Evolutionary conservation across 2,113 vertebrate genomes (phyloP).

Genomic region (Monopterus albus): DNA sequence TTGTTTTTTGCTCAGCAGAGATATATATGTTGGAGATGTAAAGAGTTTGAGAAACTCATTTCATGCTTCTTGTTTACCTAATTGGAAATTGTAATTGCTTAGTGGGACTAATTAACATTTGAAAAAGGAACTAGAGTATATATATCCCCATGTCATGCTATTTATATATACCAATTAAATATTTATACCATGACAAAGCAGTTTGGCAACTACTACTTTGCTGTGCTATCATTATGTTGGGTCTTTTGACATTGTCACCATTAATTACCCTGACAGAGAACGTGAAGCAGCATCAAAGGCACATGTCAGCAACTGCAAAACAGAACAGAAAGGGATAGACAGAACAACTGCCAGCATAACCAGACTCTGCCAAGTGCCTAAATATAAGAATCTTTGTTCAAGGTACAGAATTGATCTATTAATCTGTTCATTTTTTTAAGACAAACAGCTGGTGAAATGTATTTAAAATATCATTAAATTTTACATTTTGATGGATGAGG

Average conservation of each 20-base stretch:
- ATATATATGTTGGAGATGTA: conserved; percentile 47
- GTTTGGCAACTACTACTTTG: conserved; percentile 42
- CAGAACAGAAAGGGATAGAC: background rate
- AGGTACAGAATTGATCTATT: background rate
- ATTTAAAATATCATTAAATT: background rate
- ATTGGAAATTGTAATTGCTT: conserved; percentile 68
- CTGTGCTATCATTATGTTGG: conserved; percentile 52
- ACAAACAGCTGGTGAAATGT: background rate
- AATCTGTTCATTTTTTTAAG: background rate
- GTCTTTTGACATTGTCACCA: conserved; percentile 48
- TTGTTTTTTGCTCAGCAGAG: conserved; percentile 26
- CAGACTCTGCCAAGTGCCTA: background rate
- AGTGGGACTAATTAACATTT: conserved; percentile 55
- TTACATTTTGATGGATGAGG: too few species aligned
- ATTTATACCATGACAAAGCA: conserved; percentile 62
- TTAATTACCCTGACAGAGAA: conserved; percentile 53
- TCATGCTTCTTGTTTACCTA: conserved; percentile 70
- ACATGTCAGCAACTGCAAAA: conserved; percentile 21
- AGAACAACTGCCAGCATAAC: background rate
- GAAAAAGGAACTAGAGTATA: conserved; percentile 44
- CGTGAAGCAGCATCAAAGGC: conserved; percentile 36
- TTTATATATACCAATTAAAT: conserved; percentile 67
- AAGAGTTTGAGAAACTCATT: conserved; percentile 64
- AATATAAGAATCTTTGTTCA: background rate
- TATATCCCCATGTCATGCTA: conserved; percentile 48